These are phyloP conservation scores for Gymnorhina tibicen DNA, from an alignment of 2,113 vertebrate species.

Conservation along the genomic window DNA sequence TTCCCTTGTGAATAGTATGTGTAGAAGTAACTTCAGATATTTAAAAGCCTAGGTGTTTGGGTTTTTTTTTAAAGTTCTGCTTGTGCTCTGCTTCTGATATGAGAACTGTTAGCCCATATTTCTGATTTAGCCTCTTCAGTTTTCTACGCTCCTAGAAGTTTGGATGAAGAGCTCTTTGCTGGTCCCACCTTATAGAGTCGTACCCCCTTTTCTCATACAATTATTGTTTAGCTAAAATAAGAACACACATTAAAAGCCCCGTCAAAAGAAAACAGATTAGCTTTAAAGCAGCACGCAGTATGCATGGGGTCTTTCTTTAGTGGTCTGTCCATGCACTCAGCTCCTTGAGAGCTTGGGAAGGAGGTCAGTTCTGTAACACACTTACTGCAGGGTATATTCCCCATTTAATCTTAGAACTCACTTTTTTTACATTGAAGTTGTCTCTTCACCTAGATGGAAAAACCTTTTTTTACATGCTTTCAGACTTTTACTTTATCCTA, in stretches of 20 bases:
- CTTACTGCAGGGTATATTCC: background rate
- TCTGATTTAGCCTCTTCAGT: background rate
- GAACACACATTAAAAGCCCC: background rate
- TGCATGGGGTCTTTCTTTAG: background rate
- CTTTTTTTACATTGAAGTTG: background rate
- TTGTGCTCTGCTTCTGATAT: background rate
- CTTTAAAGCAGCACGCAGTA: background rate
- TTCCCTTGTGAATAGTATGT: background rate
- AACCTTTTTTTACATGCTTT: background rate
- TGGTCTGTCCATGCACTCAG: background rate
- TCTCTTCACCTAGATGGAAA: background rate
- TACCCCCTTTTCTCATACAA: background rate
- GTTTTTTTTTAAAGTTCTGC: background rate
- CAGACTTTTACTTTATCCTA: background rate
- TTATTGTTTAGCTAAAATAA: background rate
- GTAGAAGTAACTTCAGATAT: background rate
- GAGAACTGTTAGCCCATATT: background rate
- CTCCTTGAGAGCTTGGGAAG: background rate
- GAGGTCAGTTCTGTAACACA: background rate
- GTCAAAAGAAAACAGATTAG: background rate
- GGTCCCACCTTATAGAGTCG: background rate
- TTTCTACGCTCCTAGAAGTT: background rate
- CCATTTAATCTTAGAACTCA: background rate
- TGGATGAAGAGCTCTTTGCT: background rate
- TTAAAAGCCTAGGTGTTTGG: background rate